phyloP scores from a whole-genome alignment of 2,797 vertebrate genomes.

The Enteromius radiatus region DNA sequence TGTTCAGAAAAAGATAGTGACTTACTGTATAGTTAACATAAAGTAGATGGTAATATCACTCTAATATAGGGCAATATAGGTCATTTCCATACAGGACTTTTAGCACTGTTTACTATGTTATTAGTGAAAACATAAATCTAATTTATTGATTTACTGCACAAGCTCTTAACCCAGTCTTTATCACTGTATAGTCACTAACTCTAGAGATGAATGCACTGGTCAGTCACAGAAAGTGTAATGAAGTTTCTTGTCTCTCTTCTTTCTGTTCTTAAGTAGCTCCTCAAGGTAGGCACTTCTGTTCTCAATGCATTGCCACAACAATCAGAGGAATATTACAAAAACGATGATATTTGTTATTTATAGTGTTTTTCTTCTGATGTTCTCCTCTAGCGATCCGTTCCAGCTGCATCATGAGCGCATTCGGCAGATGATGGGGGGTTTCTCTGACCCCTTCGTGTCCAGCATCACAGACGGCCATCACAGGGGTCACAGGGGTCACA shows the following conservation, averaged over 20 bases:
- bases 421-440: slow-evolving; percentile 85
- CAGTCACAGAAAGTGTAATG: neutral
- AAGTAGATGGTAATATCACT: too few species aligned
- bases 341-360: neutral
- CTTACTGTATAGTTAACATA: too few species aligned
- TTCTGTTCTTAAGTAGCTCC: neutral
- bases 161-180: neutral
- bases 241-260: slow-evolving; percentile 9
- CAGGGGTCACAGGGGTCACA: slow-evolving; percentile 57
- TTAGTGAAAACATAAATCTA: too few species aligned
- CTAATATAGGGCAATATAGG: too few species aligned
- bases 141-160: too few species aligned
- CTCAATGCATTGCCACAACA: neutral
- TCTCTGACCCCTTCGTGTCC: slow-evolving; percentile 83
- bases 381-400: slow-evolving; percentile 85
- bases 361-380: neutral
- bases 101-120: too few species aligned
- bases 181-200: too few species aligned
- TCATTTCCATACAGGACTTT: too few species aligned
- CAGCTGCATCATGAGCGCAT: slow-evolving; percentile 84
- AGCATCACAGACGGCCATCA: slow-evolving; percentile 75
- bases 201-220: neutral
- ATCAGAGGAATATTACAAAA: neutral
- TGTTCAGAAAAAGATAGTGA: too few species aligned
- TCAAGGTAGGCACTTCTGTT: slow-evolving; percentile 3